Conservation (phyloP, 2,797 vertebrate genomes). For the Enteromius argenteus region DNA sequence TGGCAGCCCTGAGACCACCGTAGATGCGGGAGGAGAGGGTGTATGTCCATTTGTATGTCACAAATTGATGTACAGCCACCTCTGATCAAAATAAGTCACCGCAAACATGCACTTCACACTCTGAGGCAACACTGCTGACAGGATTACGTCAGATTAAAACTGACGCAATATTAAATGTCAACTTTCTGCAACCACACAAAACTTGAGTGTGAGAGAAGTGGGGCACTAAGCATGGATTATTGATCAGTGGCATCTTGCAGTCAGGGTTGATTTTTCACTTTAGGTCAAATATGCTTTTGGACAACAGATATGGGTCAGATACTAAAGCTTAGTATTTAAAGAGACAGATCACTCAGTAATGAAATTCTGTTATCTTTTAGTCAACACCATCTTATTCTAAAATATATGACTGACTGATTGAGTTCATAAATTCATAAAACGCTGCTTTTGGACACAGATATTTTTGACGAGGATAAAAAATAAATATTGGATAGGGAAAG, state of each 20-base stretch:
- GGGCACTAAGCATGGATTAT: slow-evolving; percentile 40
- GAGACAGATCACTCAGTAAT: background rate
- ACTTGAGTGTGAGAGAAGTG: slow-evolving; percentile 13
- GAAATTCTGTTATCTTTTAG: no score
- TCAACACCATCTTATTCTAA: background rate
- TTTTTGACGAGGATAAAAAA: no score
- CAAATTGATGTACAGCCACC: slow-evolving; percentile 28
- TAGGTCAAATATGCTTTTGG: background rate
- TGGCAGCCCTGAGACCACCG: slow-evolving; percentile 29
- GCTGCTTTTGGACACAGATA: no score
- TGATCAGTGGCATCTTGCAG: slow-evolving; percentile 42
- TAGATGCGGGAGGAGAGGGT: background rate
- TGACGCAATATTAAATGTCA: slow-evolving; percentile 10
- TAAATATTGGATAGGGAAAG: no score
- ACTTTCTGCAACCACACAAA: background rate
- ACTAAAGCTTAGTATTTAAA: background rate
- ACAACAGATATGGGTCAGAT: background rate
- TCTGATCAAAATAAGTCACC: slow-evolving; percentile 22
- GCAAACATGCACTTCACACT: slow-evolving; percentile 34
- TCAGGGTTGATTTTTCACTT: slow-evolving; percentile 11
- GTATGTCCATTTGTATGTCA: slow-evolving; percentile 22
- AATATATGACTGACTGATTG: background rate
- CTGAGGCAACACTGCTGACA: slow-evolving; percentile 19
- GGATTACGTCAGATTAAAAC: slow-evolving; percentile 27
- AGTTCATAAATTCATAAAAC: no score